Base-by-base conservation (phyloP, 2,113 vertebrate species). In the Ptyas mucosa region DNA sequence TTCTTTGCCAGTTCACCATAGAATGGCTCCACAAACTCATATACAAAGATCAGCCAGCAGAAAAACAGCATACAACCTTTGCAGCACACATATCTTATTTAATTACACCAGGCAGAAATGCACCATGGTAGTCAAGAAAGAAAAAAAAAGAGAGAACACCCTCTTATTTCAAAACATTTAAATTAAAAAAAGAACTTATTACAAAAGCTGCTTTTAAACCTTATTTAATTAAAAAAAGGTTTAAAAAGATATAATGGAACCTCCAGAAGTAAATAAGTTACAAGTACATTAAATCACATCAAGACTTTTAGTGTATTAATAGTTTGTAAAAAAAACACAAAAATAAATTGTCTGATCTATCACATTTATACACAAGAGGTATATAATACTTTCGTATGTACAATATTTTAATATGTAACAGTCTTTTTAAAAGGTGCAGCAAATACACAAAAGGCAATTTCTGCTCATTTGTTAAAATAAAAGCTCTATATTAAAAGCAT, bases 291-390 rank as follows among this genome's bases (percentile, higher is more conserved):
- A 98, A 97, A 97, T 98, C 98, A 98, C 98, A 97, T 98, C 97
- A 97, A 98, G 97, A 97, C 97, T 97, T 97, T 98, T 98, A 98
- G 98, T 98, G 98, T 98, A 98, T 98, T 98, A 98, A 97, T 98
- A 97, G 96, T 97, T 97, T 98, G 97, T 98, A 98, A 98, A 98
- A 97, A 97, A 98, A 98, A 97, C 97, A 97, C 98, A 98, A 97
- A 98, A 98, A 98, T 98, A 98, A 98, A 97, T 97, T 97, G 96
- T 97, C 97, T 97, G 96, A 96, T 97, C 97, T 98, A 98, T 98
- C 97, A 97, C 97, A 97, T 98, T 97, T 98, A 98, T 98, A 98
- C 98, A 98, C 97, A 97, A 97, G 96, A 97, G 96, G 98, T 97
- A 96, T 97, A 97, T 97, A 97, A 92, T 91, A 93, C 88, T 93